Base-by-base conservation (phyloP, 1,140 invertebrate species). In the Vollenhovia emeryi region DNA sequence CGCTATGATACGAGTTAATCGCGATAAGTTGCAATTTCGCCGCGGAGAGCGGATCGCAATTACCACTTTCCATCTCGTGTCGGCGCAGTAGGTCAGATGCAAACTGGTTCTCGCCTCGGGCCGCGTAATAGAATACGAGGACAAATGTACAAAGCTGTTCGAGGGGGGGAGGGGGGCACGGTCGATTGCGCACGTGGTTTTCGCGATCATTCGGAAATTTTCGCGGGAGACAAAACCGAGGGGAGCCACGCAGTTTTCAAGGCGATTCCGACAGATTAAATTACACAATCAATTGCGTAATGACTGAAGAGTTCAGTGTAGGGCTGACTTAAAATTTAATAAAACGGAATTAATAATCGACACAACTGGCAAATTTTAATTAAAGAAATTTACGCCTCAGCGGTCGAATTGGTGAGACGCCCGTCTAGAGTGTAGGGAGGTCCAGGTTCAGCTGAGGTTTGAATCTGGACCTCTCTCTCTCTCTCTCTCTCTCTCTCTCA, bases 31-130 rank as follows among this genome's bases (percentile, higher is more conserved):
- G 66, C 78, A 82, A 82, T 82, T 82, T 82, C 78, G 66, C 78
- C 66, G 78, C 78, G 66, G 52, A 82, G 78, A 82, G 66, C 78
- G 66, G 78, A 82, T 82, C 68, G 78, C 78, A 73, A 82, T 82
- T 82, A 82, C 78, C 78, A 82, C 78, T 82, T 82, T 82, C 78
- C 78, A 71, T 82, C 78, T 82, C 78, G 78, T 73, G 78, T 82
- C 78, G 78, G 78, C 78, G 78, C 78, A 82, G 78, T 82, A 82
- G 78, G 78, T 82, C 78, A 82, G 78, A 82, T 82, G 78, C 78
- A 82, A 82, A 82, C 78, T 82, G 78, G 78, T 82, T 82, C 78
- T 82, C 78, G 66, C 78, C 78, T 82, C 66, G 52, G 66, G 78
- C 78, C 24, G 50, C 66, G 78, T 82, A 82, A 82, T 82, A 82